phyloP scores from a whole-genome alignment of 2,888 invertebrate species.

The Pycnomerus fuliginosus region DNA sequence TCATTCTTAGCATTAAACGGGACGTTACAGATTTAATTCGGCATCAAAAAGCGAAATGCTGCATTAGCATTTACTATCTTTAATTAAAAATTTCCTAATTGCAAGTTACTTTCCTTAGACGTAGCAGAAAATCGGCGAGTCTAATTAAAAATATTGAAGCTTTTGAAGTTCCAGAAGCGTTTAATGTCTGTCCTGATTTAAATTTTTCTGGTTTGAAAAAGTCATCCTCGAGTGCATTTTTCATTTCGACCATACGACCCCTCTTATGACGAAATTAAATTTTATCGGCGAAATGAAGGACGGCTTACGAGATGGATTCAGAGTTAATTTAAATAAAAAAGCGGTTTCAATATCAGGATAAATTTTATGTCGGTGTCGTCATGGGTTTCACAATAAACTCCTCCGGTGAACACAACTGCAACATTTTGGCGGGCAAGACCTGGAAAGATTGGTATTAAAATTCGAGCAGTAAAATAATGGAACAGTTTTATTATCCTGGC shows the following conservation, averaged over 20 bases:
- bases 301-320: constrained; percentile 3
- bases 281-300: constrained; percentile 3
- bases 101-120: constrained; percentile 13
- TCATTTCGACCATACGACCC: neutral
- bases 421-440: constrained; percentile 6
- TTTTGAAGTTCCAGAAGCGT: constrained; percentile 6
- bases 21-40: too few relatives aligned
- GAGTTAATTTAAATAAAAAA: constrained; percentile 11
- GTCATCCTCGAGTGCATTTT: constrained; percentile 1
- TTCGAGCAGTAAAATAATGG: constrained; percentile 40
- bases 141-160: constrained; percentile 10
- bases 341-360: constrained; percentile 5
- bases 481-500: constrained; percentile 37
- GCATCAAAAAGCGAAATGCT: too few relatives aligned
- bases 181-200: too few relatives aligned
- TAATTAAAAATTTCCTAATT: constrained; percentile 18
- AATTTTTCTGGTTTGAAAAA: neutral
- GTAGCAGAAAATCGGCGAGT: constrained; percentile 11
- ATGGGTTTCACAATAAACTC: constrained; percentile 9
- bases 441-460: constrained; percentile 32
- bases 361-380: constrained; percentile 12
- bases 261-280: constrained; percentile 5
- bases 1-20: too few relatives aligned
- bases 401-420: constrained; percentile 4
- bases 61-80: constrained; percentile 17